phyloP scores from a whole-genome alignment of 92 coral and sea anemone species.

The Epizoanthus illoricatus region DNA sequence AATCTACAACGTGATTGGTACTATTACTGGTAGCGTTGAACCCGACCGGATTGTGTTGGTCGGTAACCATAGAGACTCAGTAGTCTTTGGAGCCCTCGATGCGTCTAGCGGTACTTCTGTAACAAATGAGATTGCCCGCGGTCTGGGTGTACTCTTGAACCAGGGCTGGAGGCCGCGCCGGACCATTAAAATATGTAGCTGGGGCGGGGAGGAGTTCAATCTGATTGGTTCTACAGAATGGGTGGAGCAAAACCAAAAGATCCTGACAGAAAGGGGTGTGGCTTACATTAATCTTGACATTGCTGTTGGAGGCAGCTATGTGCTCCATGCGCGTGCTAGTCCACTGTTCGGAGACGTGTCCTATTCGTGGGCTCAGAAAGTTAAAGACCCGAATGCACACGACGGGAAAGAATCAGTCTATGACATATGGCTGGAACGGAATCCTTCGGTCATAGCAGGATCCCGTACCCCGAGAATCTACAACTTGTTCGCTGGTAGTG shows the following conservation, averaged over 20 bases:
- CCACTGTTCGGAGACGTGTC: slow-evolving; percentile 72
- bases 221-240: slow-evolving; percentile 87
- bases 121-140: slow-evolving; percentile 74
- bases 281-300: slow-evolving; percentile 84
- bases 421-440: slow-evolving; percentile 66
- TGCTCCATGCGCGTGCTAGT: slow-evolving; percentile 69
- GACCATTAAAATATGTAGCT: slow-evolving; percentile 86
- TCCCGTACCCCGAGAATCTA: slow-evolving; percentile 53
- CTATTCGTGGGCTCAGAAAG: slow-evolving; percentile 56
- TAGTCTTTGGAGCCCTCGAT: slow-evolving; percentile 83
- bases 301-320: slow-evolving; percentile 77
- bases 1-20: slow-evolving; percentile 81
- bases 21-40: slow-evolving; percentile 73
- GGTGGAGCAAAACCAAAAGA: slow-evolving; percentile 73
- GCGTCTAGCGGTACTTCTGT: slow-evolving; percentile 78
- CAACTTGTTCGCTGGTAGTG: slow-evolving; percentile 70
- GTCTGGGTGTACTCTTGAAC: slow-evolving; percentile 61
- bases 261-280: slow-evolving; percentile 68
- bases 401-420: slow-evolving; percentile 55
- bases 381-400: slow-evolving; percentile 55
- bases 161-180: slow-evolving; percentile 91
- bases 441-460: slow-evolving; percentile 45
- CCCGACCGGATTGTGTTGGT: slow-evolving; percentile 85
- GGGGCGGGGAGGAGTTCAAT: slow-evolving; percentile 93
- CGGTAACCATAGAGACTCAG: slow-evolving; percentile 88